phyloP scores from a whole-genome alignment of 2,113 vertebrate genomes.

The Theropithecus gelada region DNA sequence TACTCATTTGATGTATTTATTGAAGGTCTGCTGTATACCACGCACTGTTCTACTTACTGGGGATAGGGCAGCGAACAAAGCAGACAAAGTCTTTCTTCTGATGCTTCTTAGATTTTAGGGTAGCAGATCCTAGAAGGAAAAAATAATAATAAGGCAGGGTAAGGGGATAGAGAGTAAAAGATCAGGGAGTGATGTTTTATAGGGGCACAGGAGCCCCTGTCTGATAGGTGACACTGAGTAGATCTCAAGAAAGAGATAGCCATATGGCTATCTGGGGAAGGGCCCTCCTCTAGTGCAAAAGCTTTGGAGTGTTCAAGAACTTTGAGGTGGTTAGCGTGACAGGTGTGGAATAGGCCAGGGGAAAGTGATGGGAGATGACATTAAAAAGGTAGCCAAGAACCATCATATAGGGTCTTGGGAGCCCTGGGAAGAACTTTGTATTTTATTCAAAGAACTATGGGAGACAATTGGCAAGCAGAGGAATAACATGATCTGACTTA shows the following conservation, averaged over 20 bases:
- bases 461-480: neutral
- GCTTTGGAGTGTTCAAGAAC: neutral
- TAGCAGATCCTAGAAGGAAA: neutral
- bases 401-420: neutral
- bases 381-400: neutral
- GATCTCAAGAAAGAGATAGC: neutral
- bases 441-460: neutral
- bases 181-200: neutral
- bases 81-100: neutral
- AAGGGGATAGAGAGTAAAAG: neutral
- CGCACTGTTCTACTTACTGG: neutral
- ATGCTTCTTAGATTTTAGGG: neutral
- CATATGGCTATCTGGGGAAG: neutral
- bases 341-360: neutral
- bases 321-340: neutral
- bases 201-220: neutral
- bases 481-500: neutral
- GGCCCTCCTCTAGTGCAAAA: neutral
- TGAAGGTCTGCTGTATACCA: neutral
- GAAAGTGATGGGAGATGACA: neutral
- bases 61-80: neutral
- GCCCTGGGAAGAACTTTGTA: neutral
- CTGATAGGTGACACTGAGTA: neutral
- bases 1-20: neutral
- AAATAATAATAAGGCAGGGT: neutral